Base-by-base conservation (phyloP, 1,140 invertebrate species). In the Zaprionus gabonicus region DNA sequence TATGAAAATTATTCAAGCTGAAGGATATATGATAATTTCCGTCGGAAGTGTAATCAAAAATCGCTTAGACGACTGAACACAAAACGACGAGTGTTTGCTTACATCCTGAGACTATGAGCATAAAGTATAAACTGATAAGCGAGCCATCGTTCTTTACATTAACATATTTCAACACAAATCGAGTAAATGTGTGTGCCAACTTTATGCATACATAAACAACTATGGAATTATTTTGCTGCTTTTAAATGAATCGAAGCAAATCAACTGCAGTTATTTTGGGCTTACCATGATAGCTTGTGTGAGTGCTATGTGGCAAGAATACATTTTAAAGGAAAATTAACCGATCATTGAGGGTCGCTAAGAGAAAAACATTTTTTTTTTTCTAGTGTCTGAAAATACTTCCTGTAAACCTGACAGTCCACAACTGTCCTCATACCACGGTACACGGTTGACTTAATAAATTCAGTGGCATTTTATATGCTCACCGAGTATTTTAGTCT, bases 21-120 rank as follows among this genome's bases (percentile, higher is more conserved):
- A 92, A 92, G 91, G 90, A 91, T 92, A 91, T 92, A 92, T 92
- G 91, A 92, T 92, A 92, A 92, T 92, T 92, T 92, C 91, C 91
- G 91, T 68, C 91, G 91, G 91, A 92, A 92, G 87, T 91, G 91
- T 92, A 92, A 92, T 92, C 91, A 92, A 92, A 92, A 92, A 92
- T 92, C 91, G 91, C 91, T 92, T 92, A 92, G 91, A 91, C 91
- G 82, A 91, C 60, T 80, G 49, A 71, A 58, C 60, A 38, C 62
- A 66, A 62, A 57, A 51, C 20, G 20, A 51, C 9, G 20, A 76
- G 72, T 78, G 66, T 66, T 69, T 65, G 41, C 49, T 25, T 62
- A 41, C 10, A 5, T 69, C 34, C 71, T 34, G 38, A 49, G 20
- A 53, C 9, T 68, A 49, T 41, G 36, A 69, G 71, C 66, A 55